Percentiles rank a stretch among this genome's conserved stretches.
Evolutionary conservation across 2,888 invertebrate species (phyloP).

Genomic region (Bruchidius siliquastri): DNA sequence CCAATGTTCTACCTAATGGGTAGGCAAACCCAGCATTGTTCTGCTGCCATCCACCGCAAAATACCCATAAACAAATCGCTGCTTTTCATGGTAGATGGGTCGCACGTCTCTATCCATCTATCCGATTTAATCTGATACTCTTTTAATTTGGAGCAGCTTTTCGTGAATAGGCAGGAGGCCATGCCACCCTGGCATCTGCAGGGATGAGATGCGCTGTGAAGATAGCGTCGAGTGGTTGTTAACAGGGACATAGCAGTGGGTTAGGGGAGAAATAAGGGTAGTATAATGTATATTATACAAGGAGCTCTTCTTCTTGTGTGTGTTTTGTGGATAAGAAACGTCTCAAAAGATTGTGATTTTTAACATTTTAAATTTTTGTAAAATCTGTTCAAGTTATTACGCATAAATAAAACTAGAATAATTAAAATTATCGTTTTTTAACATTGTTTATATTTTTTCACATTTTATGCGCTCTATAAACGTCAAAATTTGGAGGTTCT

Average conservation of each 20-base stretch:
- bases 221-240: not conserved
- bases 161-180: not conserved
- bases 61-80: not conserved
- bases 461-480: no score
- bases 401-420: no score
- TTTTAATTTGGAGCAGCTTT: not conserved
- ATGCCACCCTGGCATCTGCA: not conserved
- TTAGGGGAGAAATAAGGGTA: no score
- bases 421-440: no score
- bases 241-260: not conserved
- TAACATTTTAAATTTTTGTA: no score
- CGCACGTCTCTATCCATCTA: not conserved
- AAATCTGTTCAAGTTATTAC: no score
- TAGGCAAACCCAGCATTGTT: not conserved
- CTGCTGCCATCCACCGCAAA: not conserved
- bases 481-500: no score
- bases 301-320: no score
- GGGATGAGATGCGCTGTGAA: not conserved
- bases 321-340: no score
- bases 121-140: not conserved
- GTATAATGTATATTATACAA: no score
- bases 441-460: no score
- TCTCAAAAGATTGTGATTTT: no score
- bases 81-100: not conserved
- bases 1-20: not conserved